Base-by-base conservation (phyloP, 1,140 invertebrate genomes). In the Drosophila ironensis region DNA sequence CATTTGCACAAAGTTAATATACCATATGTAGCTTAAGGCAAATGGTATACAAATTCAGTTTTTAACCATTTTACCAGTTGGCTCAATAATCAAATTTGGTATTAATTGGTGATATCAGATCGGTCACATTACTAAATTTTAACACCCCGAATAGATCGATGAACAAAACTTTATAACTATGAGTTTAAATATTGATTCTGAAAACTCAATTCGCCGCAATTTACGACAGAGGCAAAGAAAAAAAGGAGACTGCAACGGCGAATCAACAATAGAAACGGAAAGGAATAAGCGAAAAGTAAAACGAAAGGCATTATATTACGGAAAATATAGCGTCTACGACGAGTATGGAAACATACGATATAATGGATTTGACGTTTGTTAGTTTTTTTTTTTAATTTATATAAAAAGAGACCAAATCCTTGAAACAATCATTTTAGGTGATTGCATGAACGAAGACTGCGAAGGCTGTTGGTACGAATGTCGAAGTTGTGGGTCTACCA, bases 401-500 rank as follows among this genome's bases (percentile, higher is more conserved):
- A 27, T 5, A 2, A 27, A n/a, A n/a, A 0, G 3, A 9, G 9
- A 11, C n/a, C 8, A 30, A 30, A 3, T n/a, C 9, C 9, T n/a
- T 30, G 8, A n/a, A 11, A 30, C 4, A 30, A 30, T 25, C 7
- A 11, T 40, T 17, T 22, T 14, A 59, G 54, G 54, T 6, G 88
- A 89, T 38, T 89, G 88, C 22, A 80, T 89, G 77, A 81, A 87
- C 27, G 66, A 67, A 0, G 54, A 68, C 1, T 89, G 88, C 37
- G 66, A 59, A 6, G 88, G 88, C 5, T 89, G 88, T 38, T 89
- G 87, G 87, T 75, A 50, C 27, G 60, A 64, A 19, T 89, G 88
- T 22, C 60, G 59, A 4, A 71, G 47, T 42, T 89, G 88, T 38
- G 80, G 80, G 3, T 80, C 80, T 1, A 66, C 68, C 4, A 71